Base-by-base conservation (phyloP, 2,888 invertebrate species). In the Ceriagrion tenellum region DNA sequence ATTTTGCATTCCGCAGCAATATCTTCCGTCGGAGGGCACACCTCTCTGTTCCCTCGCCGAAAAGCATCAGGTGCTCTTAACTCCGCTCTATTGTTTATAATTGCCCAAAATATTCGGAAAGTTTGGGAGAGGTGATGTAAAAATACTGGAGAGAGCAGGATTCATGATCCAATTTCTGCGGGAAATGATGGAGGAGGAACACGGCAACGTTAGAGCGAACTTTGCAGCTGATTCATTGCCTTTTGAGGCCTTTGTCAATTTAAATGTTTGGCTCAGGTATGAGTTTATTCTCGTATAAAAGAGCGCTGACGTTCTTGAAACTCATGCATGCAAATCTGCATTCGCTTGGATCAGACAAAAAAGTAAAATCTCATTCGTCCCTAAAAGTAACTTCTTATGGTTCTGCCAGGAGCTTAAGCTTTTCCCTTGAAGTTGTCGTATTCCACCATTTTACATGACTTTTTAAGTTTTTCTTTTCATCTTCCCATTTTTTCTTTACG, bases 51-150 rank as follows among this genome's bases (percentile, higher is more conserved):
- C 1, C 88, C 56, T 26, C 40, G 30, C 35, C 47, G 81, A 55
- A 69, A 81, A 91, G 88, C 95, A 91, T 63, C 91, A 91, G 90
- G 91, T 90, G 74, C 55, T 69, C 90, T 90, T 90, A 69, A 93
- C 93, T 93, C 40, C 47, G 69, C 47, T 63, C 55, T 93, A 47
- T 93, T 93, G 93, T 93, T 93, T 93, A 93, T 74, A 93, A 93
- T 93, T 93, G 93, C 47, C 26, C 26, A n/a, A 63, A 63, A 93
- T 69, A 91, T 40, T 63, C 40, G 2, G 40, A 91, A 93, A 93
- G 93, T 93, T 93, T 93, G 35, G 47, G 69, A 91, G 12, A 69
- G 69, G 81, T 81, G 30, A 81, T 81, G 26, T 16, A 81, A 81
- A 81, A 81, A 81, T 35, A 18, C 16, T 81, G 81, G 35, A 4